Evolutionary conservation across 1,140 invertebrate genomes (phyloP).

Genomic region (Yoshiicerus persimilis): DNA sequence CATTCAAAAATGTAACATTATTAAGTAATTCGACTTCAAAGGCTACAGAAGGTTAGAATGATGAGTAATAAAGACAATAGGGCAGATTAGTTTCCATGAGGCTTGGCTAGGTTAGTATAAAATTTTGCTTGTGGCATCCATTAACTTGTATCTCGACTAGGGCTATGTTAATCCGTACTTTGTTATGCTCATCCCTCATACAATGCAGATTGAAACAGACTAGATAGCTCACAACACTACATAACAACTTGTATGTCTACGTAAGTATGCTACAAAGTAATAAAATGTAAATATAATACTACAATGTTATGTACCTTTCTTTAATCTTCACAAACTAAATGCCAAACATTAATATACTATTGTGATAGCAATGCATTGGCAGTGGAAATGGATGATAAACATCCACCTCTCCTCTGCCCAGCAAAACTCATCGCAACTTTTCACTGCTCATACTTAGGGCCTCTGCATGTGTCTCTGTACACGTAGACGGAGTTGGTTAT

Average conservation of each 20-base stretch:
- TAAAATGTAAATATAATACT: not conserved
- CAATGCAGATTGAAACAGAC: not conserved
- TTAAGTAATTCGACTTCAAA: not conserved
- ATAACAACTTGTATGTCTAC: too few relatives aligned
- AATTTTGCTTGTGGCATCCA: constrained; percentile 5
- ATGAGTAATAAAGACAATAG: constrained; percentile 18
- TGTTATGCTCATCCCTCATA: not conserved
- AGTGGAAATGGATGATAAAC: not conserved
- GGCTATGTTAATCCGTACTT: not conserved
- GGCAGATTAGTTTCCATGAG: not conserved
- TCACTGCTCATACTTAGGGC: too few relatives aligned
- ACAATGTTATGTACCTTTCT: not conserved
- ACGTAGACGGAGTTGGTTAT: not conserved
- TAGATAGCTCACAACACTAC: not conserved
- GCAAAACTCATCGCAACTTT: not conserved
- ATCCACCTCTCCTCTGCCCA: not conserved
- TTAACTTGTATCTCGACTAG: not conserved
- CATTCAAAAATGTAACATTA: not conserved
- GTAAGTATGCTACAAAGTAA: not conserved
- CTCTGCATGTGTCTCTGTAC: not conserved
- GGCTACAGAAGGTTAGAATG: not conserved
- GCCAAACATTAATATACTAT: too few relatives aligned
- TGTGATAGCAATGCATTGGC: too few relatives aligned
- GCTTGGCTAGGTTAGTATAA: not conserved
- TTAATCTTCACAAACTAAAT: too few relatives aligned